These are phyloP conservation scores for Pasiphila rectangulata DNA, from an alignment of 2,888 invertebrate genomes.

Conservation along the genomic window DNA sequence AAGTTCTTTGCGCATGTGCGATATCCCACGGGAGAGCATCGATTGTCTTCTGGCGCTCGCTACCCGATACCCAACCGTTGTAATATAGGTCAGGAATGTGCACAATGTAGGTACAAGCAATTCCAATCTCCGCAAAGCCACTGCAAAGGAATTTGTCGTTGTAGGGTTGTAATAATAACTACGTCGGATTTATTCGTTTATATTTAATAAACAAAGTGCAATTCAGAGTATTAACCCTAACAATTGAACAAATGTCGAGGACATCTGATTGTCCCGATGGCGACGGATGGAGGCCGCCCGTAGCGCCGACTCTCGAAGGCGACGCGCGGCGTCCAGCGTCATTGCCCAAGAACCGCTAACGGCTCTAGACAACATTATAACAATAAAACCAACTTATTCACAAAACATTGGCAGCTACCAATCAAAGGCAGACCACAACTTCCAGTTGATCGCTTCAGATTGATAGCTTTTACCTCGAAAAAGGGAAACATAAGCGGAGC, in stretches of 20 bases:
- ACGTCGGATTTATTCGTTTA: conserved; percentile 74
- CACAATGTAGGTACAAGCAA: conserved; percentile 29
- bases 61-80: conserved; percentile 44
- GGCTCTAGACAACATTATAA: conserved; percentile 57
- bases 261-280: conserved; percentile 61
- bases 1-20: conserved; percentile 67
- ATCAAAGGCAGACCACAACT: conserved; percentile 73
- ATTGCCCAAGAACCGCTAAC: conserved; percentile 60
- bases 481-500: conserved; percentile 63
- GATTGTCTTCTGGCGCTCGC: conserved; percentile 63
- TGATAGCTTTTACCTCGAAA: conserved; percentile 53
- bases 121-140: conserved; percentile 23
- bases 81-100: conserved; percentile 71
- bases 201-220: conserved; percentile 82
- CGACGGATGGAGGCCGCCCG: conserved; percentile 55
- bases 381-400: conserved; percentile 55
- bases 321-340: conserved; percentile 53
- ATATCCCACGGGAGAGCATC: conserved; percentile 75
- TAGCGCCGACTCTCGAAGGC: conserved; percentile 34
- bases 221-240: conserved; percentile 80
- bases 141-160: conserved; percentile 13
- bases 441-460: conserved; percentile 69
- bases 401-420: conserved; percentile 59
- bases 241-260: conserved; percentile 77
- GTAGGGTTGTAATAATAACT: conserved; percentile 46